Evolutionary conservation across 53 echinoderm and acorn worm species (phyloP), one percentile per base, ranked within the genome.

Genomic region (Mesocentrotus franciscanus): DNA sequence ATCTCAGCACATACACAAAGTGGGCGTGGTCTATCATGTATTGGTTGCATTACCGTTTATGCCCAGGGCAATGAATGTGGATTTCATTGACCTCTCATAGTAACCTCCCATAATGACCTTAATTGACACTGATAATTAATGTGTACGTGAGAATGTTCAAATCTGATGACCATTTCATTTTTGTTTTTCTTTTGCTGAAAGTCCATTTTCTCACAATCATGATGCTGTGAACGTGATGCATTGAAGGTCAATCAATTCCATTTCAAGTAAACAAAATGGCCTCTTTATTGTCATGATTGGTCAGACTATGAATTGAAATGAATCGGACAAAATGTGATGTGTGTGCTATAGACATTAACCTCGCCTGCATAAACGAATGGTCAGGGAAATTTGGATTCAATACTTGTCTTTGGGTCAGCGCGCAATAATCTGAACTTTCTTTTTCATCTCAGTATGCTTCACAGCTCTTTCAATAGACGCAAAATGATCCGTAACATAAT

Each of bases 401-500:
- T 91, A 36, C 61, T 62, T 91, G 39, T 91, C 32, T 64, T n/a
- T 91, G 91, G 91, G 91, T 91, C 91, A 91, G 36, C 36, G 64
- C 91, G 14, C 91, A 91, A 91, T 64, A 34, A 58, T 6, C 35
- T 4, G 32, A 60, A 26, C 60, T 60, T 60, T 90, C 59, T 32
- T 32, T 59, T n/a, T 6, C 60, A 39, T 39, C 39, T 18, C 49
- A 42, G 3, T 26, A 15, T 49, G 27, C 85, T 24, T 60, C 13
- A 85, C 85, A 42, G 27, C 24, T 39, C 16, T 26, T 16, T 62
- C 91, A 64, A 36, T 58, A 62, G 27, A 66, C 34, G 64, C 91
- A 91, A 57, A 91, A 62, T 91, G 62, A 91, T 61, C 91, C 91
- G 91, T 61, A 91, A 91, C 91, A 91, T 91, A 91, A 91, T 91